Evolutionary conservation across 2,888 invertebrate species (phyloP), one percentile per base, ranked within the genome.

Genomic region (Cryptocheilus praepositus): DNA sequence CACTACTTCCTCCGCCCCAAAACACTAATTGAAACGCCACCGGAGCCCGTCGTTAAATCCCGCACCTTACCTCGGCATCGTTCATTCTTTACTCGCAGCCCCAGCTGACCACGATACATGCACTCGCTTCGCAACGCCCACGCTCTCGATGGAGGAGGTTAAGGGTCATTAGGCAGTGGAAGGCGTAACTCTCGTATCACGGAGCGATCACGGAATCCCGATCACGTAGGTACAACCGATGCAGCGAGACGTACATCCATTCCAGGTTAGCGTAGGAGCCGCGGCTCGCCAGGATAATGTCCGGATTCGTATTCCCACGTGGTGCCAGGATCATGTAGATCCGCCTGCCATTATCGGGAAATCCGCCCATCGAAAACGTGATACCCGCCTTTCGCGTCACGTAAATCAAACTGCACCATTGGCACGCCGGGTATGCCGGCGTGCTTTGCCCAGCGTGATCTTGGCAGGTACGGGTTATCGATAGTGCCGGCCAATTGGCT

Each of bases 311-410:
- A 84, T 84, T 84, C 84, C 81, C 79, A 76, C 74, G 73, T 76
- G 81, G 77, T 82, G 67, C 76, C 73, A 71, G 79, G 83, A 83
- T 84, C 84, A 84, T 84, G 82, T 75, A 82, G 83, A 84, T 84
- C 77, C 79, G 74, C 69, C 66, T 67, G 77, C 82, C 82, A 84
- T 84, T 84, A 84, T 83, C 82, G 81, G 77, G 67, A 81, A 82
- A 84, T 84, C 84, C 83, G 79, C 76, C 82, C 79, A 84, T 84
- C 83, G 81, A 84, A 80, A 82, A 81, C 82, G 83, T 82, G 81
- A 84, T 81, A 74, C 72, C 73, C 74, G 75, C 75, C 78, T 77
- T 80, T 81, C 67, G 73, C 72, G 76, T 57, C 72, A 67, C 73
- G 79, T 83, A 83, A 82, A 81, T 83, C 84, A 83, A 82, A 78